A percentile compares a stretch with the other conserved stretches of the same genome.
phyloP scores from a whole-genome alignment of 1,140 invertebrate genomes.

The Drosophila repletoides region DNA sequence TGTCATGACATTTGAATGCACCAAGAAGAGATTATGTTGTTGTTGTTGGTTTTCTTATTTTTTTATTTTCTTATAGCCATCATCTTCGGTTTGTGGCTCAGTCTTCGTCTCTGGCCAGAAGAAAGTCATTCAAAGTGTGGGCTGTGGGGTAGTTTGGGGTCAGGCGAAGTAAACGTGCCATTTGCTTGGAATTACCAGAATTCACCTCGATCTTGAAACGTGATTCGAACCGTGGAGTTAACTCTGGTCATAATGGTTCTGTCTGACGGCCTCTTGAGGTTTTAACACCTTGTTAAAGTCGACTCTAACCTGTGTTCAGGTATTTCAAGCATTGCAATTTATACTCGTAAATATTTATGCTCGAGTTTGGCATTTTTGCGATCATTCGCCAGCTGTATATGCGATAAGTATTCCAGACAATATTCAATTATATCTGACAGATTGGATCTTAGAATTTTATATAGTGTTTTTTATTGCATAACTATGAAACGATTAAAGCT shows the following conservation, averaged over 20 bases:
- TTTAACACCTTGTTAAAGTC: slow-evolving; percentile 49
- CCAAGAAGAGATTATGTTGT: slow-evolving; percentile 12
- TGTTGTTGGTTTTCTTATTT: slow-evolving; percentile 6
- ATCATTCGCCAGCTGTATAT: slow-evolving; percentile 22
- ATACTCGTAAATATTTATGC: slow-evolving; percentile 46
- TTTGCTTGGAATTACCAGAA: slow-evolving; percentile 52
- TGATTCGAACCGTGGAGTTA: slow-evolving; percentile 58
- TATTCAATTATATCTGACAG: neutral
- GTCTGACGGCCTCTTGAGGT: slow-evolving; percentile 29
- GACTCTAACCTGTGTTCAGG: slow-evolving; percentile 37
- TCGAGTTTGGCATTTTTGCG: slow-evolving; percentile 49
- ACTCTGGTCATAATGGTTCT: neutral
- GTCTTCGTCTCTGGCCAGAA: slow-evolving; percentile 8
- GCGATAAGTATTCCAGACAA: neutral
- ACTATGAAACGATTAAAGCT: neutral
- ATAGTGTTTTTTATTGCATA: slow-evolving; percentile 1
- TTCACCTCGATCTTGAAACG: slow-evolving; percentile 81
- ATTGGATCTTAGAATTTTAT: neutral
- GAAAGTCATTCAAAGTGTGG: slow-evolving; percentile 22
- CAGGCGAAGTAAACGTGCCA: slow-evolving; percentile 50
- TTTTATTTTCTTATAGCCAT: neutral
- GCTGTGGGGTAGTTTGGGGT: neutral
- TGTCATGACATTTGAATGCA: slow-evolving; percentile 66
- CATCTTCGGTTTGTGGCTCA: neutral
- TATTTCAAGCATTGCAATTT: slow-evolving; percentile 59